A percentile compares a stretch with the other conserved stretches of the same genome.
phyloP scores from a whole-genome alignment of 2,888 invertebrate species.

The Galeruca laticollis region DNA sequence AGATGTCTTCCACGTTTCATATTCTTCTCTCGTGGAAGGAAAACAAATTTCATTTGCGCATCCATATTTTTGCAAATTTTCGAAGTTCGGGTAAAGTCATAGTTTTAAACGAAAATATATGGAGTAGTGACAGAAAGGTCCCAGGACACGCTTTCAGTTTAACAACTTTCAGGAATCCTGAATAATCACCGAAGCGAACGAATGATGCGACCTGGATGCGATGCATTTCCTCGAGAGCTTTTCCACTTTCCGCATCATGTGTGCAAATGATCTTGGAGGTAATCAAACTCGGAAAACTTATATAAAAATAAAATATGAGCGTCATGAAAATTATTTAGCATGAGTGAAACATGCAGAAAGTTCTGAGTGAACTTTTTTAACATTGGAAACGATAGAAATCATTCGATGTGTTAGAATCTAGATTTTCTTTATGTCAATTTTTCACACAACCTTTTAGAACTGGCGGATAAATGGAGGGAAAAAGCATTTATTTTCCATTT shows the following conservation, averaged over 20 bases:
- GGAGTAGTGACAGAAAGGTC: not conserved
- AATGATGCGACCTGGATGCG: too few relatives aligned
- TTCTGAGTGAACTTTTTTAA: too few relatives aligned
- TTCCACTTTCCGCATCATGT: not conserved
- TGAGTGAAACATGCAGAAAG: too few relatives aligned
- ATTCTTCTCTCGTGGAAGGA: not conserved
- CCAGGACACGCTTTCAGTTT: slow-evolving; percentile 2
- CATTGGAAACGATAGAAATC: too few relatives aligned
- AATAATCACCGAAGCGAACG: not conserved
- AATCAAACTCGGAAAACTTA: not conserved
- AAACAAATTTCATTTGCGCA: not conserved
- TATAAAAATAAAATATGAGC: not conserved
- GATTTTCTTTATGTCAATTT: too few relatives aligned
- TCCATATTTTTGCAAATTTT: slow-evolving; percentile 1
- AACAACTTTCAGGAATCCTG: not conserved
- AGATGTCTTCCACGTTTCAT: too few relatives aligned
- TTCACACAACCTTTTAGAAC: too few relatives aligned
- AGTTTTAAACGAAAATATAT: slow-evolving; percentile 3
- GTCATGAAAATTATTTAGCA: too few relatives aligned
- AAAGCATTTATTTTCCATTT: too few relatives aligned
- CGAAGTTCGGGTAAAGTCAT: not conserved
- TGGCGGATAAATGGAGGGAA: too few relatives aligned
- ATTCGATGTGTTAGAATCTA: too few relatives aligned
- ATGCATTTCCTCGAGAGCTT: not conserved
- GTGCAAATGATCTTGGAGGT: not conserved